Base-by-base conservation (phyloP, 2,797 vertebrate species). In the Crocidura indochinensis region DNA sequence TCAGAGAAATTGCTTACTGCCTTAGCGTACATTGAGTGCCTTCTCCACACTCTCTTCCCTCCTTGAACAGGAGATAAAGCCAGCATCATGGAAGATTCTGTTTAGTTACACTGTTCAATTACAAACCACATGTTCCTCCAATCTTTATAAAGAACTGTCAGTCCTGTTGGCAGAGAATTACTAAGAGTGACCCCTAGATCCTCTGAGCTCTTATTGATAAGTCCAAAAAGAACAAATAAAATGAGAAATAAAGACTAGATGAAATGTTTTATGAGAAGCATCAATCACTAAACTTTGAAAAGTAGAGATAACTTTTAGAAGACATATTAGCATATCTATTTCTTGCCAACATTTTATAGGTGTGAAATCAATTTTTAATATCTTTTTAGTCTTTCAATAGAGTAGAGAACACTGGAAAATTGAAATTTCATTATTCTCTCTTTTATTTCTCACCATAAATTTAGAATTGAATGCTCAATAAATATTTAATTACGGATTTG, bases 401-500 rank as follows among this genome's bases (percentile, higher is more conserved):
- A 49, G 8, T 68, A 79, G 84, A 2, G 11, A 76, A n/a, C 19
- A 92, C 11, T 77, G 73, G 65, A 80, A 49, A 90, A 81, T 17
- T 60, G 24, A 89, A 83, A 78, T 22, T n/a, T 5, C 20, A 27
- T 81, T 79, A 53, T 29, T 79, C 85, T 92, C 84, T 5, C 51
- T 87, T 74, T 91, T 53, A 60, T 79, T 95, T 87, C n/a, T 47
- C 27, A 91, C 12, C 4, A 24, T 83, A 76, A 74, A 5, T 87
- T 68, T n/a, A 31, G 29, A 60, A 81, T 38, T 44, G 7, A 10
- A 80, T 74, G 29, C 3, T 80, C 38, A 76, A 81, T 95, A 95
- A 92, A 94, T 95, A 91, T 95, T 95, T 95, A 95, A 91, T 44
- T 68, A 91, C 91, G 69, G 46, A 74, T 26, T 91, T 80, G 79